Evolutionary conservation across 2,113 vertebrate species (phyloP), one percentile per base, ranked within the genome.

Genomic region (Pseudopodoces humilis): DNA sequence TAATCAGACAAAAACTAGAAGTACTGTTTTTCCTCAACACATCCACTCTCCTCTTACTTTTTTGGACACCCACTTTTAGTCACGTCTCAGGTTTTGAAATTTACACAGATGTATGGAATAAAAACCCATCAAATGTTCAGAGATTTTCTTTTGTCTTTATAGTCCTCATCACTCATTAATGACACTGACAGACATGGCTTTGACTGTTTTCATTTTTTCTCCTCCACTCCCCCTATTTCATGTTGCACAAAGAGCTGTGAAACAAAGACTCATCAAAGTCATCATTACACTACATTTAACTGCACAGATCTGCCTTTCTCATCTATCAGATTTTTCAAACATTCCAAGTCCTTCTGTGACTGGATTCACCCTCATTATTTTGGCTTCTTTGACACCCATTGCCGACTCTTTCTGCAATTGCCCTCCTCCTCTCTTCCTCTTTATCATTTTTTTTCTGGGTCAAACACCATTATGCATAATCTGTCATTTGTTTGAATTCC

Each of bases 211-310:
- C 60, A 63, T 95, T 75, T 94, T 95, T 86, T 81, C 64, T 83
- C 37, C 41, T 88, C 60, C 83, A 95, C 87, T 93, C 88, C 75
- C 85, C 37, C 63, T 94, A 88, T 96, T 97, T 96, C 94, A 96
- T 59, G 83, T 72, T 70, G 35, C 90, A 96, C 90, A 97, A 97
- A 97, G 83, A 96, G 77, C 85, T 64, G 44, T 88, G 92, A 97
- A 94, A 97, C 92, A 97, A 97, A 98, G 80, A 77, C 95, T 97
- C 87, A 97, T 97, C 94, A 97, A 96, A 98, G 91, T 84, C 92
- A 95, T 97, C 92, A 97, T 96, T 96, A 97, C 91, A 80, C 94
- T 95, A 92, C 83, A 93, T 95, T 97, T 96, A 91, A 97, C 84
- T 85, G 56, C 70, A 80, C 84, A 94, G 83, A 97, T 94, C 80